Evolutionary conservation across 2,888 invertebrate species (phyloP).

Genomic region (Troglohyphantes excavatus): DNA sequence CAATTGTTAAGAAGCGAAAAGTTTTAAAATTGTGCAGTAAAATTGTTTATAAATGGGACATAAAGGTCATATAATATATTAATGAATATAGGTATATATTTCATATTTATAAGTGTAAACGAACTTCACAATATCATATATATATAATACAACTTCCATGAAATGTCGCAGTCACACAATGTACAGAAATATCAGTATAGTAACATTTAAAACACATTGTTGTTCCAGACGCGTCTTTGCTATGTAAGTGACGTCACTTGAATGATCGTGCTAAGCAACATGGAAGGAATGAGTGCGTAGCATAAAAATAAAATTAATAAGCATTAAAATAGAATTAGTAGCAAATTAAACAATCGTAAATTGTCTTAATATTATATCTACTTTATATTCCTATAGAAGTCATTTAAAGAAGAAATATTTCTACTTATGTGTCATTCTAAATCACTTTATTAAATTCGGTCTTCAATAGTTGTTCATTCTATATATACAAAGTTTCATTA

Average conservation of each 20-base stretch:
- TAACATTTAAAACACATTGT: constrained; percentile 54
- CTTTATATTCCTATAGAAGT: neutral
- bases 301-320: constrained; percentile 51
- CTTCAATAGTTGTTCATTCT: too few species aligned
- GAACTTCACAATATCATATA: constrained; percentile 28
- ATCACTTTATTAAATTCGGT: too few species aligned
- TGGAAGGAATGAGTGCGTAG: constrained; percentile 71
- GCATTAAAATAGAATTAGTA: constrained; percentile 49
- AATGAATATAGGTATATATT: constrained; percentile 22
- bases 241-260: constrained; percentile 21
- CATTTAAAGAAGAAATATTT: neutral
- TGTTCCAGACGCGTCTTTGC: constrained; percentile 46
- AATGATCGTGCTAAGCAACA: constrained; percentile 62
- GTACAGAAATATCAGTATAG: constrained; percentile 46
- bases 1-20: constrained; percentile 33
- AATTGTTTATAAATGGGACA: constrained; percentile 20
- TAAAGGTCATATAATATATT: constrained; percentile 16
- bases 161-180: constrained; percentile 37
- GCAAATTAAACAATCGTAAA: constrained; percentile 18
- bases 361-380: neutral
- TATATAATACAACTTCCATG: constrained; percentile 59
- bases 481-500: too few species aligned
- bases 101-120: constrained; percentile 37
- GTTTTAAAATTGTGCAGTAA: constrained; percentile 42
- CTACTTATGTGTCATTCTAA: neutral